Evolutionary conservation across 2,113 vertebrate species (phyloP), one percentile per base, ranked within the genome.

Genomic region (Ifrita kowaldi): DNA sequence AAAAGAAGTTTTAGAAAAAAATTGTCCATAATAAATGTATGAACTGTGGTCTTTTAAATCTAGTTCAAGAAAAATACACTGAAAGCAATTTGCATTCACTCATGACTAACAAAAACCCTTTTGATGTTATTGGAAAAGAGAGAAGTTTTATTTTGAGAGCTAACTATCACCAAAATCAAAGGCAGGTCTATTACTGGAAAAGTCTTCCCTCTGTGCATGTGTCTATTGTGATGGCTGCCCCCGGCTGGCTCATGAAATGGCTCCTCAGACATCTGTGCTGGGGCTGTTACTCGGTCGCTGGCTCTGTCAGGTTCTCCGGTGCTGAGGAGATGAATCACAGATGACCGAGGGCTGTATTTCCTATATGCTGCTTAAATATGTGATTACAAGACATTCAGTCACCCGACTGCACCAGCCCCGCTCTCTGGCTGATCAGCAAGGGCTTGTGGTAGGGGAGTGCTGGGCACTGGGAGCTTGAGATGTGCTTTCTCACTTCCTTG

Each of bases 351-450:
- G 57, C 33, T 74, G 0, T 7, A 24, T 65, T 85, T 80, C 70
- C 50, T 32, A 2, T 1, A 2, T 16, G 9, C 65, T 21, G 3
- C 50, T 70, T 8, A 5, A 55, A 27, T 17, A 10, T 0, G n/a
- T 24, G 55, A 33, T 21, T 21, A 3, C 35, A 49, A 17, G 32
- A 15, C 17, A 24, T 18, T 10, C 26, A 7, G 10, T 63, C n/a
- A 27, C 11, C 16, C 0, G 0, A 33, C 24, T 0, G 33, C 1
- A 37, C 3, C 28, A 63, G 6, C 49, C n/a, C 76, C 4, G 18
- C 6, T 13, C 46, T 18, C 21, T 16, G 80, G 68, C 39, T 35
- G 30, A 6, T 21, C 69, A 35, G 39, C 49, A 41, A 14, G 60
- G 53, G 10, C 53, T 69, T 3, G 1, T 6, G 49, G 20, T 0